A percentile compares a stretch with the other conserved stretches of the same genome.
Conservation (phyloP, 1,140 invertebrate species). For the Bombus polaris region DNA sequence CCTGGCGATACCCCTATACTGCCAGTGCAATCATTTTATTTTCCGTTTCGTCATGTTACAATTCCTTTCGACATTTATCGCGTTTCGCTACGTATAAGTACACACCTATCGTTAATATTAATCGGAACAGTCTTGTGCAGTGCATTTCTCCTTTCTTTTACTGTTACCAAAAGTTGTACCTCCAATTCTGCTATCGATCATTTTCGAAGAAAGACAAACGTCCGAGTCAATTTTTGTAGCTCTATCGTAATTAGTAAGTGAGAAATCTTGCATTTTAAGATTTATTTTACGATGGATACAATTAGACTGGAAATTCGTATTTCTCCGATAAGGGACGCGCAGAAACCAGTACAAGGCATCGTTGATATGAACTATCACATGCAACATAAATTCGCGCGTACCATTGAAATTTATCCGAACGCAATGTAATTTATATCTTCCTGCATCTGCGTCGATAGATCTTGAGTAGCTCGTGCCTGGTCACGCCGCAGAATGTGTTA, state of each 20-base stretch:
- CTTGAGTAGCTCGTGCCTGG: conserved; percentile 11
- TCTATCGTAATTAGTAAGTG: background rate
- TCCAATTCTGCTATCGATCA: too few relatives aligned
- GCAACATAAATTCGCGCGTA: background rate
- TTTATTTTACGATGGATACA: background rate
- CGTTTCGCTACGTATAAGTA: background rate
- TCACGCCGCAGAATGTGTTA: conserved; percentile 29
- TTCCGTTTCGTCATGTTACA: conserved; percentile 74
- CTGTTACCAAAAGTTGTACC: background rate
- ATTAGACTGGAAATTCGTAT: background rate
- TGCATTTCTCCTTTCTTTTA: background rate
- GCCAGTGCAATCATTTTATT: conserved; percentile 82
- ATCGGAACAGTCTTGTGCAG: background rate
- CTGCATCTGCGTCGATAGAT: conserved; percentile 19
- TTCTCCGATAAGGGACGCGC: background rate
- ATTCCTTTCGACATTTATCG: conserved; percentile 57
- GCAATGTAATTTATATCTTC: conserved; percentile 23
- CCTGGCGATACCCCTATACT: conserved; percentile 93
- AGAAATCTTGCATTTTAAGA: background rate
- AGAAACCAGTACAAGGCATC: conserved; percentile 9
- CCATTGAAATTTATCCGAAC: conserved; percentile 20
- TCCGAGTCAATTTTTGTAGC: background rate
- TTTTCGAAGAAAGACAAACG: background rate
- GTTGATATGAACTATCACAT: background rate
- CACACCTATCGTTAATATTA: conserved; percentile 29